Base-by-base conservation (phyloP, 2,888 invertebrate species). In the Amphimallon solstitiale region DNA sequence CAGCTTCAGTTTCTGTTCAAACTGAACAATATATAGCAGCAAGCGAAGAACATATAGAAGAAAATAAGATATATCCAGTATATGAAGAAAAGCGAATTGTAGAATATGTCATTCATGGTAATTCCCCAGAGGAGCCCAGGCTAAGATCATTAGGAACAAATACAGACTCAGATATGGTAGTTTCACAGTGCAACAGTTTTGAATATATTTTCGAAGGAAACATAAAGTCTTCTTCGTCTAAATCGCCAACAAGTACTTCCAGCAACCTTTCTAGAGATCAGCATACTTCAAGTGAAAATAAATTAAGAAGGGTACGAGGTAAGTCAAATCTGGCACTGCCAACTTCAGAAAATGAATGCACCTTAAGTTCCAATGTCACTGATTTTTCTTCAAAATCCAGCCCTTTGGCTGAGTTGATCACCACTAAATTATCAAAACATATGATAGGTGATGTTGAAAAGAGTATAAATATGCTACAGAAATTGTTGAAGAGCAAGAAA, bases 111-210 rank as follows among this genome's bases (percentile, higher is more conserved):
- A 63, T 63, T 21, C 46, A 49, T 23, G 23, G 52, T 2, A 49
- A 49, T 35, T 67, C 60, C 3, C 34, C 35, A 14, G 29, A 46
- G 4, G 59, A 63, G 34, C 45, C 51, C 6, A 63, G 59, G 56
- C 10, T 35, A 1, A 56, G 63, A 12, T 63, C 63, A 2, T 7
- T 67, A 48, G 67, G 67, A 34, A 67, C 67, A 40, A 67, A 67
- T 37, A 67, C 67, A 3, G 34, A 49, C 17, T 67, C 66, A n/a
- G 43, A 52, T 35, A 29, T 35, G 19, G 49, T 49, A 12, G 63
- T 45, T 12, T 77, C 78, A 69, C 86, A 87, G 75, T 88, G 88
- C 34, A 88, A 89, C 73, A 90, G 90, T 76, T 90, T 90, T 80
- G 89, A 90, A 77, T 90, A 90, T 76, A 82, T 86, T 81, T 85